Evolutionary conservation across 2,797 vertebrate genomes (phyloP).

Genomic region (Rhadinocentrus ornatus): DNA sequence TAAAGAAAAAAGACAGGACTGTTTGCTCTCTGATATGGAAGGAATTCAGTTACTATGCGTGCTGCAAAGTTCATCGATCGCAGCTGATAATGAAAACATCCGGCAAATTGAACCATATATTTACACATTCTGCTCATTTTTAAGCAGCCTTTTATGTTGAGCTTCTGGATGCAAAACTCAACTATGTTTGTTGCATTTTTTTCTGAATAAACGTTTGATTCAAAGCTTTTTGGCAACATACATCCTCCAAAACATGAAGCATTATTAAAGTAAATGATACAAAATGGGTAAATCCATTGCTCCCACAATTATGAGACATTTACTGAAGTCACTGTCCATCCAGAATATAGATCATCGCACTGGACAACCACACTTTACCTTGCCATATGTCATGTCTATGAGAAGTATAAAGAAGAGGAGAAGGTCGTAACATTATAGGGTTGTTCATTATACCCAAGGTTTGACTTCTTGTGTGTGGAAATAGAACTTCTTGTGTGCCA

Average conservation of each 20-base stretch:
- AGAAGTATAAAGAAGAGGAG: constrained; percentile 52
- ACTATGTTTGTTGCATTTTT: not conserved
- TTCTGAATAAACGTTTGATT: not conserved
- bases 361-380: constrained; percentile 47
- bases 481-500: not conserved
- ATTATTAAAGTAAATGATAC: constrained; percentile 8
- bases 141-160: not conserved
- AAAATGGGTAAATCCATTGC: constrained; percentile 18
- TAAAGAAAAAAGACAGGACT: constrained; percentile 30
- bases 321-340: constrained; percentile 22
- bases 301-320: constrained; percentile 46
- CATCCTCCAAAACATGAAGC: not conserved
- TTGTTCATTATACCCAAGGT: constrained; percentile 63
- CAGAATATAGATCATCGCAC: constrained; percentile 47
- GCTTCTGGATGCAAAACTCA: not conserved
- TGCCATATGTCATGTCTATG: constrained; percentile 62
- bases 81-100: constrained; percentile 17
- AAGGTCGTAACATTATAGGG: constrained; percentile 45
- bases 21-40: constrained; percentile 63
- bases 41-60: constrained; percentile 61
- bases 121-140: not conserved
- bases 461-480: constrained; percentile 34
- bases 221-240: not conserved
- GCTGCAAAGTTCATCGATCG: constrained; percentile 21
- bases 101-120: not conserved